A percentile compares a stretch with the other conserved stretches of the same genome.
Conservation (phyloP, 1,140 invertebrate genomes). For the Heliconius hewitsoni region DNA sequence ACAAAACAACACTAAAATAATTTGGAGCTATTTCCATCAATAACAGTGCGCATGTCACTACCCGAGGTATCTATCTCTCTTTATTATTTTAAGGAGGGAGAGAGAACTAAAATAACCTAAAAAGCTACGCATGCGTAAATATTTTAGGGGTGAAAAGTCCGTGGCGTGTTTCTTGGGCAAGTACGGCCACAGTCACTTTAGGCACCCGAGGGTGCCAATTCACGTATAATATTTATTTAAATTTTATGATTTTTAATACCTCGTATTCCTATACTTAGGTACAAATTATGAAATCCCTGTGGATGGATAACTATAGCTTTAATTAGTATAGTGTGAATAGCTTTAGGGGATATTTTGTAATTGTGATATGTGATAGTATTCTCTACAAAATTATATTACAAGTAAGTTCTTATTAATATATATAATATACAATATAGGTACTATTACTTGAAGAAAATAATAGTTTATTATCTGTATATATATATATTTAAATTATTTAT, state of each 20-base stretch:
- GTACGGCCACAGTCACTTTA: slow-evolving; percentile 39
- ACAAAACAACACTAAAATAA: slow-evolving; percentile 3
- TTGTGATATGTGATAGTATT: slow-evolving; percentile 34
- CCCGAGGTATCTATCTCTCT: slow-evolving; percentile 41
- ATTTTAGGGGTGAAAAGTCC: slow-evolving; percentile 44
- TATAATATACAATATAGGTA: neutral
- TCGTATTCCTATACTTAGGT: slow-evolving; percentile 27
- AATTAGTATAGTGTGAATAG: slow-evolving; percentile 32
- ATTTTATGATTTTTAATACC: slow-evolving; percentile 32
- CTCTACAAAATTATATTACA: slow-evolving; percentile 12
- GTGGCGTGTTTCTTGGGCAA: slow-evolving; percentile 39
- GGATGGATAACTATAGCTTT: slow-evolving; percentile 29
- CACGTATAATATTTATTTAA: slow-evolving; percentile 14
- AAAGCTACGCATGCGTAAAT: slow-evolving; percentile 63
- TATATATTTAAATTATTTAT: neutral
- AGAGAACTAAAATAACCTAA: slow-evolving; percentile 66
- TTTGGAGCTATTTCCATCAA: slow-evolving; percentile 57
- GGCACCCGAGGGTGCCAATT: slow-evolving; percentile 39
- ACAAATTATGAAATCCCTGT: slow-evolving; percentile 23
- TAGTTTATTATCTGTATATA: neutral
- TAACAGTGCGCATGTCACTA: slow-evolving; percentile 74
- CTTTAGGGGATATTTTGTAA: neutral
- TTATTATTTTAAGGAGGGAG: slow-evolving; percentile 40
- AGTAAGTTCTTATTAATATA: slow-evolving; percentile 18
- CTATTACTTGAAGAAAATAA: neutral